Conservation (phyloP, 2,797 vertebrate genomes). For the Pseudochaenichthys georgianus region DNA sequence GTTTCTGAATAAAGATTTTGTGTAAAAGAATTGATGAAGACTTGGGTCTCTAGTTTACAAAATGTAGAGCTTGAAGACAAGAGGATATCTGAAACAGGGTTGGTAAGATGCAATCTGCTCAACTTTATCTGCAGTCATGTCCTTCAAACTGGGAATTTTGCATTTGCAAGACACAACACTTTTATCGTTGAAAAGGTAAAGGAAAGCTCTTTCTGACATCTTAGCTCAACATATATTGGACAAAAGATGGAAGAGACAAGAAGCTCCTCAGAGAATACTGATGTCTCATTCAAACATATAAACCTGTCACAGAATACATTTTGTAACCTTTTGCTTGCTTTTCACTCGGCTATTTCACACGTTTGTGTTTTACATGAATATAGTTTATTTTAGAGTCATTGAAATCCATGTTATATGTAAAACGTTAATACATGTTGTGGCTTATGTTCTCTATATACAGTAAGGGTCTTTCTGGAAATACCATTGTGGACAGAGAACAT, state of each 20-base stretch:
- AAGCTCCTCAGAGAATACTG: conserved; percentile 37
- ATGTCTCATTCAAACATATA: conserved; percentile 11
- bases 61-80: conserved; percentile 10
- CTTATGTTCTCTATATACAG: neutral
- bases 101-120: conserved; percentile 39
- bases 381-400: neutral
- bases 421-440: neutral
- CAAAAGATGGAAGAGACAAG: conserved; percentile 50
- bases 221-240: conserved; percentile 33
- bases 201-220: conserved; percentile 13
- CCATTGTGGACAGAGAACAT: neutral
- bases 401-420: neutral
- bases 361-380: neutral
- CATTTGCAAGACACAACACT: conserved; percentile 26
- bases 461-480: neutral
- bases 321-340: conserved; percentile 50
- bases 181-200: neutral
- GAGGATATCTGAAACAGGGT: conserved; percentile 27
- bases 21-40: neutral
- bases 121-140: conserved; percentile 5
- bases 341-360: neutral
- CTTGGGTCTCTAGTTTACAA: neutral
- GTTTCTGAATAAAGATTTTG: conserved; percentile 10
- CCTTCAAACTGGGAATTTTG: conserved; percentile 11
- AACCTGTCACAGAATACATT: conserved; percentile 41